phyloP scores from a whole-genome alignment of 2,113 vertebrate species.

The Bujurquina vittata region DNA sequence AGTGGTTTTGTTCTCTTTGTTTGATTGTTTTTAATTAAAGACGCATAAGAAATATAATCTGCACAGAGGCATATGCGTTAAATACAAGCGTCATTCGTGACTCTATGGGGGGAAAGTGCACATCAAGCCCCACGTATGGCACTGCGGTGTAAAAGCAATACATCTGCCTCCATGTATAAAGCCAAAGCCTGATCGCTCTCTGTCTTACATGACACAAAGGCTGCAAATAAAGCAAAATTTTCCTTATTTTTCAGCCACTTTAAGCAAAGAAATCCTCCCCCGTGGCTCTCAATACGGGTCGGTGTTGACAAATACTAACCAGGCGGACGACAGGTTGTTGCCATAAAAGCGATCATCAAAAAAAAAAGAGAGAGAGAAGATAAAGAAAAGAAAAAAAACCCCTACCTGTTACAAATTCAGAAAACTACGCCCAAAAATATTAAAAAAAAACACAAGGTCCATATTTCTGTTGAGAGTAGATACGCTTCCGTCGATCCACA shows the following conservation, averaged over 20 bases:
- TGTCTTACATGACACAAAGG: neutral
- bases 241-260: neutral
- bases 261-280: neutral
- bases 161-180: slow-evolving; percentile 39
- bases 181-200: neutral
- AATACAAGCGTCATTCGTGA: neutral
- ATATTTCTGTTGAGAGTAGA: slow-evolving; percentile 9
- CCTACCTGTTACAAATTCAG: slow-evolving; percentile 74
- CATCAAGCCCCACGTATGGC: neutral
- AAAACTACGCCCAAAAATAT: slow-evolving; percentile 21
- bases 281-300: neutral
- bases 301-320: slow-evolving; percentile 10
- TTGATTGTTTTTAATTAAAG: neutral
- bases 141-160: slow-evolving; percentile 11
- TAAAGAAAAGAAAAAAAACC: neutral
- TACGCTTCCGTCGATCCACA: slow-evolving; percentile 14
- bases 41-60: neutral
- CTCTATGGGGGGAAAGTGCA: neutral
- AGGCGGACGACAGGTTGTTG: slow-evolving; percentile 66
- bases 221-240: neutral
- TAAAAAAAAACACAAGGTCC: slow-evolving; percentile 19
- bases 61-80: neutral
- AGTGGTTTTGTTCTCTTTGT: neutral
- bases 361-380: slow-evolving; percentile 1
- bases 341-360: slow-evolving; percentile 7